A percentile compares a stretch with the other conserved stretches of the same genome.
phyloP scores from a whole-genome alignment of 53 echinoderm and acorn worm species.

The Pentamera pediparva region DNA sequence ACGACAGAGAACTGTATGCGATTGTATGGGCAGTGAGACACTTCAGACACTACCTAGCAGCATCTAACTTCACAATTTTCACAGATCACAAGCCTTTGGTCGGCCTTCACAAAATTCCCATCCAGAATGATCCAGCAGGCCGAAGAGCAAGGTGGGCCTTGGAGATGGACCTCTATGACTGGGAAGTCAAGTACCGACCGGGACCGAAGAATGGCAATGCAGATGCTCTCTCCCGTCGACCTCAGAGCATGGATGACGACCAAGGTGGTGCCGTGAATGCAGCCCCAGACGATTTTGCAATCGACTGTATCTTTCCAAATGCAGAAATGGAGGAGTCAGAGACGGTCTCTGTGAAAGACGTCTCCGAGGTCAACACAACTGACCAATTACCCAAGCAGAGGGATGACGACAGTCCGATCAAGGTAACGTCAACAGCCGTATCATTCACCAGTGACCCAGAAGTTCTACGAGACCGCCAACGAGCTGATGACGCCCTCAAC shows the following conservation, averaged over 20 bases:
- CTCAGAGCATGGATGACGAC: too few relatives aligned
- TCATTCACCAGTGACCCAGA: not conserved
- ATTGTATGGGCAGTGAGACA: slow-evolving; percentile 48
- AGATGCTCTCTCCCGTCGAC: slow-evolving; percentile 52
- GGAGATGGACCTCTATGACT: slow-evolving; percentile 55
- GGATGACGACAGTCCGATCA: too few relatives aligned
- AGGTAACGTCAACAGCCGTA: not conserved
- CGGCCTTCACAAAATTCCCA: slow-evolving; percentile 49
- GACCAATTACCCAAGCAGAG: too few relatives aligned
- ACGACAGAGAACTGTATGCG: slow-evolving; percentile 38
- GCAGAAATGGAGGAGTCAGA: too few relatives aligned
- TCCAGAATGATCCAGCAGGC: slow-evolving; percentile 45
- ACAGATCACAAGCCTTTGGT: slow-evolving; percentile 70
- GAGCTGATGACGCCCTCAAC: not conserved
- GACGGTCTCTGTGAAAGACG: too few relatives aligned
- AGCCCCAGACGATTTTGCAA: too few relatives aligned
- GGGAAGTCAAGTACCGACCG: slow-evolving; percentile 45
- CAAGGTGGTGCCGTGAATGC: too few relatives aligned
- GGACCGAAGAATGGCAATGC: slow-evolving; percentile 56
- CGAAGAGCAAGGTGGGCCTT: slow-evolving; percentile 57
- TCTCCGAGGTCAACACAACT: too few relatives aligned
- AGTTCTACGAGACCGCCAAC: not conserved
- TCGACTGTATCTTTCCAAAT: too few relatives aligned
- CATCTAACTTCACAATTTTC: slow-evolving; percentile 35
- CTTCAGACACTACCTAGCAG: slow-evolving; percentile 36